phyloP scores from a whole-genome alignment of 1,140 invertebrate species.

The Megathymus violae region DNA sequence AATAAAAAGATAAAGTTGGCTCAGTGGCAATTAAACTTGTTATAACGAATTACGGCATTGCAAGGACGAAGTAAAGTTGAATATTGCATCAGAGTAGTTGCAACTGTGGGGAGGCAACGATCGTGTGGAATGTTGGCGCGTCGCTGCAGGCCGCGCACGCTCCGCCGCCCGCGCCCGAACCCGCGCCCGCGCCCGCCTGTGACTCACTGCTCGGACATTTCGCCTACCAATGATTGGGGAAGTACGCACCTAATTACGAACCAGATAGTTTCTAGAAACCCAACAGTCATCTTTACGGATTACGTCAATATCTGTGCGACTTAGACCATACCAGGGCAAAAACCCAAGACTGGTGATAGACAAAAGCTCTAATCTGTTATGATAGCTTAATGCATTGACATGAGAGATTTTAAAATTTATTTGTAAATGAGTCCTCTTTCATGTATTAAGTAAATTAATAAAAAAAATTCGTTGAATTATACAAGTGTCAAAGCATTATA shows the following conservation, averaged over 20 bases:
- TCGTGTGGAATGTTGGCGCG: slow-evolving; percentile 75
- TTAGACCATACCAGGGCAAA: not conserved
- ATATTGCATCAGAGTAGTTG: slow-evolving; percentile 80
- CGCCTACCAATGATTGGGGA: slow-evolving; percentile 59
- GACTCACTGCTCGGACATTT: slow-evolving; percentile 64
- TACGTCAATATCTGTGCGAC: slow-evolving; percentile 49
- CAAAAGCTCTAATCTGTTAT: not conserved
- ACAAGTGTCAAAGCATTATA: no score
- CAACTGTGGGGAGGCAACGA: slow-evolving; percentile 72
- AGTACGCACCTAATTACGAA: slow-evolving; percentile 63
- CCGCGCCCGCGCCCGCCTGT: slow-evolving; percentile 49
- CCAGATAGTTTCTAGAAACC: slow-evolving; percentile 49
- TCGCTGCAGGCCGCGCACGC: slow-evolving; percentile 48
- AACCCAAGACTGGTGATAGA: no score
- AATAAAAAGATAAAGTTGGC: slow-evolving; percentile 75
- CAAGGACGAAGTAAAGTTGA: slow-evolving; percentile 83
- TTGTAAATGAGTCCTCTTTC: no score
- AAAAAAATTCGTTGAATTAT: no score
- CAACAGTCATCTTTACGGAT: slow-evolving; percentile 43
- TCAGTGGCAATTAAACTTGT: slow-evolving; percentile 71
- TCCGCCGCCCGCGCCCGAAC: slow-evolving; percentile 46
- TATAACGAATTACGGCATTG: slow-evolving; percentile 83
- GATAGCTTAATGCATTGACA: not conserved
- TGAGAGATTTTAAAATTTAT: no score
- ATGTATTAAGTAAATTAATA: no score